These are phyloP conservation scores for Tetraneura akinire DNA, from an alignment of 1,140 invertebrate species.

Conservation along the genomic window DNA sequence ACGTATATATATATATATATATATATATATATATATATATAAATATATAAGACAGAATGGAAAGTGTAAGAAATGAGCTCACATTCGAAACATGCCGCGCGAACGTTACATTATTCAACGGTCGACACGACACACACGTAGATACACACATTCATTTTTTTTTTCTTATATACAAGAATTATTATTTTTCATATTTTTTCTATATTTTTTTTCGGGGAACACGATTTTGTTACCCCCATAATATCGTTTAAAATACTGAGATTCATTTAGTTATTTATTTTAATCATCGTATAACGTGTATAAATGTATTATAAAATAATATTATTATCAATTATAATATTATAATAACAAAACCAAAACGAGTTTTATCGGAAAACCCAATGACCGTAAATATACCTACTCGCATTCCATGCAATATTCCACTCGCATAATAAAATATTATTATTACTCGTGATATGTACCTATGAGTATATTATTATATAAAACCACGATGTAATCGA, in stretches of 20 bases:
- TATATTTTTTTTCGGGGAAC: background rate
- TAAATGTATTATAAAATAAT: too few relatives aligned
- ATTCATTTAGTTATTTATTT: too few relatives aligned
- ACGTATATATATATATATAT: background rate
- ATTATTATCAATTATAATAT: too few relatives aligned
- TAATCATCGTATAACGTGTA: too few relatives aligned
- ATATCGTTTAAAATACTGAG: background rate
- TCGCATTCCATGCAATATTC: too few relatives aligned
- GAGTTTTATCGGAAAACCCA: too few relatives aligned
- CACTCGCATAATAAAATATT: too few relatives aligned
- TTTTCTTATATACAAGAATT: background rate
- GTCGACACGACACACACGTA: background rate
- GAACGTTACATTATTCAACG: constrained; percentile 34
- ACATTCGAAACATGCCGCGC: constrained; percentile 10
- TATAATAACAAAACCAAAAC: too few relatives aligned
- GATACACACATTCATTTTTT: background rate
- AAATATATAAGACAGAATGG: background rate
- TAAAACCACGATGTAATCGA: too few relatives aligned
- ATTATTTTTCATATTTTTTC: constrained; percentile 1
- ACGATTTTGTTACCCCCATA: background rate
- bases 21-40: background rate
- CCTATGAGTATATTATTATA: too few relatives aligned
- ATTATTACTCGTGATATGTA: too few relatives aligned
- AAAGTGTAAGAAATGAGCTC: constrained; percentile 22
- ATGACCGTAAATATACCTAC: too few relatives aligned